phyloP scores from a whole-genome alignment of 2,888 invertebrate genomes.

The Charanyca ferruginea region DNA sequence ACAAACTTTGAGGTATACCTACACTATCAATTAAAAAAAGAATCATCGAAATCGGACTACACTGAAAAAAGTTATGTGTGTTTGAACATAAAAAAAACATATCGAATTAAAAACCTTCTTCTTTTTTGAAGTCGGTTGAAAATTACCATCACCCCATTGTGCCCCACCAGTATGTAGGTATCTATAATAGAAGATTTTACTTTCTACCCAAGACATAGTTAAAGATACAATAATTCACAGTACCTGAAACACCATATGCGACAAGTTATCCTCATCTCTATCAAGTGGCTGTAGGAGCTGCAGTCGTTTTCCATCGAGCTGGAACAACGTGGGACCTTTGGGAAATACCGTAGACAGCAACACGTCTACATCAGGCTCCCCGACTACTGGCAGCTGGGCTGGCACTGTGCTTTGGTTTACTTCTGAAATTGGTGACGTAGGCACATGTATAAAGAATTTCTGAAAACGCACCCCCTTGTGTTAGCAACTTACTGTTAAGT shows the following conservation, averaged over 20 bases:
- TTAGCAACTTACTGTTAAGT: too few relatives aligned
- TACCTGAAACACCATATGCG: conserved; percentile 97
- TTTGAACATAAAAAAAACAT: too few relatives aligned
- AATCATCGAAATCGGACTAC: too few relatives aligned
- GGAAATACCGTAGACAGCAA: conserved; percentile 95
- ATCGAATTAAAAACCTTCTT: too few relatives aligned
- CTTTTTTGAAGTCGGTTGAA: too few relatives aligned
- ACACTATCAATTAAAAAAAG: too few relatives aligned
- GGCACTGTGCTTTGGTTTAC: conserved; percentile 96
- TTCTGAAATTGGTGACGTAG: conserved; percentile 89
- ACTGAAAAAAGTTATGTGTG: too few relatives aligned
- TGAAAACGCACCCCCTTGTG: too few relatives aligned
- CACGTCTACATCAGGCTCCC: conserved; percentile 95
- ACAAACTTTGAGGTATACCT: too few relatives aligned
- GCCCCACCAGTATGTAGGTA: too few relatives aligned
- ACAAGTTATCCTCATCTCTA: conserved; percentile 96
- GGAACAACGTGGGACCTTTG: conserved; percentile 95
- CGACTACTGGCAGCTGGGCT: conserved; percentile 95
- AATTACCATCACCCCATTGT: too few relatives aligned
- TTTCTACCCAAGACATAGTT: background rate
- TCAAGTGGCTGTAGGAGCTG: conserved; percentile 95
- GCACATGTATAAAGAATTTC: background rate
- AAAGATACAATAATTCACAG: background rate
- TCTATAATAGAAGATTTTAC: too few relatives aligned
- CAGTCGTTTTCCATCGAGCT: conserved; percentile 95